These are phyloP conservation scores for Aphelenchoides fujianensis DNA, from an alignment of 1,140 invertebrate genomes.

Conservation along the genomic window DNA sequence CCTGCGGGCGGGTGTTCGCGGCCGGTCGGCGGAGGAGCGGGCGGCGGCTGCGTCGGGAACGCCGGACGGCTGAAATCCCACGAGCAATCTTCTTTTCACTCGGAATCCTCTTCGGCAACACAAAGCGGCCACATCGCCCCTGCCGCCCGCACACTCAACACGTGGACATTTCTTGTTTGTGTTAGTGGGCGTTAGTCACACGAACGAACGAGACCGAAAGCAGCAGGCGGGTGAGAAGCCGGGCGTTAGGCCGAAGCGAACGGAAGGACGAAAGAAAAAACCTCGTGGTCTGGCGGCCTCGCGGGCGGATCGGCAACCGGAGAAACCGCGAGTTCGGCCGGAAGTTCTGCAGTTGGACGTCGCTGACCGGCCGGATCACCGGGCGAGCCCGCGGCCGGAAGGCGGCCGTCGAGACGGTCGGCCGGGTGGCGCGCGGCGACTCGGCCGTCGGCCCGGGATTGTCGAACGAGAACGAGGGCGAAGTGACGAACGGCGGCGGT, in stretches of 20 bases:
- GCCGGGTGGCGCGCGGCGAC: too few species aligned
- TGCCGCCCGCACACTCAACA: not conserved
- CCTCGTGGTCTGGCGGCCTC: not conserved
- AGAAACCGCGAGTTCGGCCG: not conserved
- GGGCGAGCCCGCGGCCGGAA: not conserved
- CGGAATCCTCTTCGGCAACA: not conserved
- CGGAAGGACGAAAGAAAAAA: not conserved
- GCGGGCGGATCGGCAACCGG: not conserved
- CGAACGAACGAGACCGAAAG: not conserved
- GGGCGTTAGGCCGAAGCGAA: not conserved
- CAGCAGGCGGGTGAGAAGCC: not conserved
- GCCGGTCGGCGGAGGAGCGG: not conserved
- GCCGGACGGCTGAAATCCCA: not conserved
- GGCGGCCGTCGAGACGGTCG: not conserved
- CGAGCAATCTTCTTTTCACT: too few species aligned
- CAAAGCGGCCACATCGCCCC: not conserved
- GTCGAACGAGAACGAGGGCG: conserved; percentile 5
- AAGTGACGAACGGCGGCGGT: not conserved
- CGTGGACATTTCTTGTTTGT: not conserved
- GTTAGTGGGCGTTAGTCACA: not conserved
- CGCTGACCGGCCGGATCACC: not conserved
- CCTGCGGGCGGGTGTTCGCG: not conserved
- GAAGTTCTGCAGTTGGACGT: not conserved
- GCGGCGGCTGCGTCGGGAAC: not conserved
- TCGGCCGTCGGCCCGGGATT: not conserved